Evolutionary conservation across 2,888 invertebrate genomes (phyloP).

Genomic region (Agonopterix heracliana): DNA sequence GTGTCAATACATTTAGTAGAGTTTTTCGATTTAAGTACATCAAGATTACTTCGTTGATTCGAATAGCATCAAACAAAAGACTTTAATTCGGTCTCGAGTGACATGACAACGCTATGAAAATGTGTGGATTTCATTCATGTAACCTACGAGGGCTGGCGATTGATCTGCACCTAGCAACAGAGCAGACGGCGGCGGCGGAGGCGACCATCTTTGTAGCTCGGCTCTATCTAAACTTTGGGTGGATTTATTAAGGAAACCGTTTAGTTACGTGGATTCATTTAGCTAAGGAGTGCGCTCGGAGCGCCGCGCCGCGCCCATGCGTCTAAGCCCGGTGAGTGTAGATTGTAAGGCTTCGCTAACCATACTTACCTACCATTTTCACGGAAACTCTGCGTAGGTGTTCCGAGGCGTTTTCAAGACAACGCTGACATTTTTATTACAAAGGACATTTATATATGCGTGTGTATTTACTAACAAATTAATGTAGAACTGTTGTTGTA

Average conservation of each 20-base stretch:
- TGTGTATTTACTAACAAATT: background rate
- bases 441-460: no score
- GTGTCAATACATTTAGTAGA: constrained; percentile 6
- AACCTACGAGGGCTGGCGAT: constrained; percentile 55
- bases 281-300: constrained; percentile 61
- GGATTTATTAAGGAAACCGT: constrained; percentile 49
- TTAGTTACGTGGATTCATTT: constrained; percentile 60
- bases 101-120: constrained; percentile 26
- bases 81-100: background rate
- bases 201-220: constrained; percentile 39
- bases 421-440: background rate
- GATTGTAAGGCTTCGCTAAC: constrained; percentile 65
- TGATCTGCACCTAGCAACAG: constrained; percentile 64
- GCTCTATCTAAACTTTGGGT: constrained; percentile 48
- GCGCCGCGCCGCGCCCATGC: constrained; percentile 73
- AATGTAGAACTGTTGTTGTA: no score
- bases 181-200: constrained; percentile 43
- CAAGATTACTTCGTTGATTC: no score
- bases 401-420: constrained; percentile 24
- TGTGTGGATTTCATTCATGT: constrained; percentile 69
- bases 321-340: constrained; percentile 71
- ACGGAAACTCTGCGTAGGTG: constrained; percentile 41
- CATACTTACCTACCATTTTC: constrained; percentile 45
- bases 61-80: background rate
- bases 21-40: constrained; percentile 3